A percentile compares a stretch with the other conserved stretches of the same genome.
Conservation (phyloP, 2,113 vertebrate genomes). For the Scomber scombrus region DNA sequence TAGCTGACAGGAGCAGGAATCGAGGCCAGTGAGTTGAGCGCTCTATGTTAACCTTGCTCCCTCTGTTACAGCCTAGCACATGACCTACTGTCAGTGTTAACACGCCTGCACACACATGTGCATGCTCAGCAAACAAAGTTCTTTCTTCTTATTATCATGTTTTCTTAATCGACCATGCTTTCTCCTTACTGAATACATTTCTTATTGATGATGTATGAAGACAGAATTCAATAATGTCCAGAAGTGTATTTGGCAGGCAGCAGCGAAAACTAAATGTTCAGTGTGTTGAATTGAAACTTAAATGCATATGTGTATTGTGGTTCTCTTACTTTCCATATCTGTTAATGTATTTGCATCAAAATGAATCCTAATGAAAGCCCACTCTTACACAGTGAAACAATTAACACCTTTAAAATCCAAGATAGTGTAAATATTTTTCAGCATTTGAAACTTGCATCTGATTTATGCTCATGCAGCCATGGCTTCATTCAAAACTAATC, state of each 20-base stretch:
- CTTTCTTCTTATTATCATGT: neutral
- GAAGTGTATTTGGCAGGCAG: neutral
- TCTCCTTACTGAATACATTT: neutral
- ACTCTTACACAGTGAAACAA: constrained; percentile 38
- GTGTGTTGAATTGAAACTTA: too few species aligned
- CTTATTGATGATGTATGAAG: neutral
- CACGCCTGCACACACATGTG: neutral
- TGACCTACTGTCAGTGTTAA: constrained; percentile 19
- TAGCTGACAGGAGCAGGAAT: constrained; percentile 40
- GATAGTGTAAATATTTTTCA: constrained; percentile 3
- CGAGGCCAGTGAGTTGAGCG: neutral
- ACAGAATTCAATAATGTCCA: neutral
- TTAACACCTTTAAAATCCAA: constrained; percentile 28
- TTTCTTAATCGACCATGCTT: neutral
- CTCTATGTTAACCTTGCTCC: constrained; percentile 30
- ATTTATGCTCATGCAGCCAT: constrained; percentile 49
- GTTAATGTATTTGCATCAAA: constrained; percentile 22
- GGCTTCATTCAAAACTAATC: constrained; percentile 60
- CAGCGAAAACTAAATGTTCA: neutral
- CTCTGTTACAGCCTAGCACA: constrained; percentile 24
- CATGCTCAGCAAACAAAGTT: constrained; percentile 4
- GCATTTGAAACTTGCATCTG: neutral
- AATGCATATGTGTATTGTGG: neutral
- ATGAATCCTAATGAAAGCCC: constrained; percentile 44
- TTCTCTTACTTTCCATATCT: constrained; percentile 25